A percentile compares a stretch with the other conserved stretches of the same genome.
These are phyloP conservation scores for Phania funesta DNA, from an alignment of 2,888 invertebrate species.

Conservation along the genomic window DNA sequence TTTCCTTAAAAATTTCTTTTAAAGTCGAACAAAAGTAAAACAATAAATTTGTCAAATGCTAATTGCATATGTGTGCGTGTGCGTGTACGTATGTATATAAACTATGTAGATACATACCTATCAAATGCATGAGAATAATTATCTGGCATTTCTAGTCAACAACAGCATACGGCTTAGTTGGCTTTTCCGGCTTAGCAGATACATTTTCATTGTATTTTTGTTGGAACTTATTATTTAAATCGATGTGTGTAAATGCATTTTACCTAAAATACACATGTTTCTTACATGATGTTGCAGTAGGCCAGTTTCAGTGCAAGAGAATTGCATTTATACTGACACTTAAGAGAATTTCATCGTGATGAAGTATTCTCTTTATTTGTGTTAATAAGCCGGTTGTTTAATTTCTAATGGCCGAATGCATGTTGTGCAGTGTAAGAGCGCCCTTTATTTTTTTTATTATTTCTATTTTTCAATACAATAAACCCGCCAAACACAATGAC, in stretches of 20 bases:
- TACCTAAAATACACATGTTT: neutral
- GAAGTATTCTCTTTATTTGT: constrained; percentile 1
- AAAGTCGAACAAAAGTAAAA: too few relatives aligned
- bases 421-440: too few relatives aligned
- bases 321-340: neutral
- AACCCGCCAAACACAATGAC: too few relatives aligned
- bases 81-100: too few relatives aligned
- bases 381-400: constrained; percentile 14
- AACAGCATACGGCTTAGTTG: neutral
- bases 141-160: neutral
- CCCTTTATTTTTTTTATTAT: too few relatives aligned
- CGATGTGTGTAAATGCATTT: neutral
- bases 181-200: constrained; percentile 17
- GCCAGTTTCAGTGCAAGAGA: constrained; percentile 3
- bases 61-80: too few relatives aligned
- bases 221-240: neutral
- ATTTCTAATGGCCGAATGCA: neutral
- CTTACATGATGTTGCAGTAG: neutral
- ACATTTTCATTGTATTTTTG: neutral
- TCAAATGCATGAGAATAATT: too few relatives aligned
- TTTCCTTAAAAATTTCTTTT: too few relatives aligned
- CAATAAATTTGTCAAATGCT: too few relatives aligned
- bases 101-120: too few relatives aligned
- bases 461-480: too few relatives aligned
- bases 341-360: neutral